A percentile compares a stretch with the other conserved stretches of the same genome.
Conservation (phyloP, 2,113 vertebrate species). For the Syrmaticus mikado region DNA sequence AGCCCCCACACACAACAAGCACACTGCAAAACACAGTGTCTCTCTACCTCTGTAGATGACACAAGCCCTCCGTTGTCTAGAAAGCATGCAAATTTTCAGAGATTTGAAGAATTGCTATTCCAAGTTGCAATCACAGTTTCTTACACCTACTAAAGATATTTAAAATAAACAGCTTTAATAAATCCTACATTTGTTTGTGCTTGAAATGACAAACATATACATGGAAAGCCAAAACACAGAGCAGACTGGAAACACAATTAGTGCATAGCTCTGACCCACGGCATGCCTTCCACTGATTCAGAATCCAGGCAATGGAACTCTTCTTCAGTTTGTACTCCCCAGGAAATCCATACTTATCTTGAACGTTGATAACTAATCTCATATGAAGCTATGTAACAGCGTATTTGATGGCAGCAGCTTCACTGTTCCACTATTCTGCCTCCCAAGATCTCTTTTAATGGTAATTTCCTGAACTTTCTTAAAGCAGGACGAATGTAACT, state of each 20-base stretch:
- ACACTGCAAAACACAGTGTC: background rate
- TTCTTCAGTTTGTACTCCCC: background rate
- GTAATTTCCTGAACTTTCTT: background rate
- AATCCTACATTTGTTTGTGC: background rate
- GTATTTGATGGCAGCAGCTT: background rate
- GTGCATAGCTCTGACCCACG: accelerated
- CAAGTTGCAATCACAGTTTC: background rate
- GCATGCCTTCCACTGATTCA: background rate
- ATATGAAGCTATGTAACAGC: background rate
- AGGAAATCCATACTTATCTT: background rate
- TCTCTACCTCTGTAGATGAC: too few relatives aligned
- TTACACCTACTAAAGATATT: background rate
- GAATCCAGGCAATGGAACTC: background rate
- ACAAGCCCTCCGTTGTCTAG: background rate
- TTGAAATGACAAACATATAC: background rate
- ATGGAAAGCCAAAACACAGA: background rate
- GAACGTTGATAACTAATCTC: background rate
- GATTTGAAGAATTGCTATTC: background rate
- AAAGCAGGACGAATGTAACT: background rate
- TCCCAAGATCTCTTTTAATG: background rate
- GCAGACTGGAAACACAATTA: background rate
- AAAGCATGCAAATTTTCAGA: background rate
- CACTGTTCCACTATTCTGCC: background rate
- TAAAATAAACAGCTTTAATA: background rate
- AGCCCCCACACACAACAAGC: background rate